Evolutionary conservation across 2,888 invertebrate species (phyloP).

Genomic region (Cordilura impudica): DNA sequence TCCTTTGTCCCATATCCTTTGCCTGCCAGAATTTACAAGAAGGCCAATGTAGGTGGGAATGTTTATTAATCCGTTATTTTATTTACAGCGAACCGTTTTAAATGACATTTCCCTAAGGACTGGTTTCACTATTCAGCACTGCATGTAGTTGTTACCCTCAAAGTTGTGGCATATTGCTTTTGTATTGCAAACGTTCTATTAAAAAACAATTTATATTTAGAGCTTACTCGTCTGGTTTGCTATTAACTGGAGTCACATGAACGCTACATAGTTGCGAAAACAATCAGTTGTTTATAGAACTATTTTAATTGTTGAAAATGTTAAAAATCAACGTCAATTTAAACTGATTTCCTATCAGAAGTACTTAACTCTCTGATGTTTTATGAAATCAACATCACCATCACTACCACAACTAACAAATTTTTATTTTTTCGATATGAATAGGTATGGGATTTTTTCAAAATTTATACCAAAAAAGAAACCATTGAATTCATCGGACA

Average conservation of each 20-base stretch:
- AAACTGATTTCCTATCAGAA: slow-evolving; percentile 32
- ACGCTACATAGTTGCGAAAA: background rate
- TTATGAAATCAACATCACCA: background rate
- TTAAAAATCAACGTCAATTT: slow-evolving; percentile 58
- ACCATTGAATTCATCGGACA: slow-evolving; percentile 4
- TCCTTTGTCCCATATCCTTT: background rate
- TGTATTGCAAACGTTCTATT: background rate
- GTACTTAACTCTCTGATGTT: background rate
- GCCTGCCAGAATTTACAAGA: background rate
- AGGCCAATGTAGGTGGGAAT: background rate
- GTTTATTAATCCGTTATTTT: background rate
- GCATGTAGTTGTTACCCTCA: slow-evolving; percentile 32
- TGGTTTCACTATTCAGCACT: slow-evolving; percentile 50
- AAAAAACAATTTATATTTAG: slow-evolving; percentile 23
- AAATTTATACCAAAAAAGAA: slow-evolving; percentile 4
- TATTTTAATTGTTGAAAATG: slow-evolving; percentile 49
- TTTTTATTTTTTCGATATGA: background rate
- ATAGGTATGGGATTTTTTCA: background rate
- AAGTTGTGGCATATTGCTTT: slow-evolving; percentile 14
- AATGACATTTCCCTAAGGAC: slow-evolving; percentile 46
- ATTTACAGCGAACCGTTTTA: slow-evolving; percentile 35
- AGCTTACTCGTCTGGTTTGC: background rate
- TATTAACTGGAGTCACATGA: slow-evolving; percentile 57
- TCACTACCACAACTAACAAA: background rate
- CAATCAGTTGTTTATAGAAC: background rate